Evolutionary conservation across 2,113 vertebrate species (phyloP).

Genomic region (Hypanus sabinus): DNA sequence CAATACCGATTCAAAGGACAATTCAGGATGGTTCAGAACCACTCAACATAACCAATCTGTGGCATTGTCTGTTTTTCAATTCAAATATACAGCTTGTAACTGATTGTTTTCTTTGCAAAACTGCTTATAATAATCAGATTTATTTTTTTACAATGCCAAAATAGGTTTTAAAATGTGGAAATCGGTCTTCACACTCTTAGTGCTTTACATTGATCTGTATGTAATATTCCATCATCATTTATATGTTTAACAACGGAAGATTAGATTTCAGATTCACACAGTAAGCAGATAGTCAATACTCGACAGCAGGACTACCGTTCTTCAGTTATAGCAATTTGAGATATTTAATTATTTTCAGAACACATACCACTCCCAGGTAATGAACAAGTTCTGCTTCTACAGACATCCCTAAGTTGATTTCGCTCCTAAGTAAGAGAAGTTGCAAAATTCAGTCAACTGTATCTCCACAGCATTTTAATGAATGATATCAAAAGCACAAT

Average conservation of each 20-base stretch:
- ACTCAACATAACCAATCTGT: background rate
- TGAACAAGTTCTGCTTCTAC: too few species aligned
- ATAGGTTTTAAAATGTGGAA: slow-evolving; percentile 19
- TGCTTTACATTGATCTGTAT: slow-evolving; percentile 5
- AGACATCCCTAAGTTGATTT: too few species aligned
- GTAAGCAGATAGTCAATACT: background rate
- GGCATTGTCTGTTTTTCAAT: background rate
- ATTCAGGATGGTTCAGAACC: background rate
- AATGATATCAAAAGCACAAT: too few species aligned
- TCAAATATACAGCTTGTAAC: background rate
- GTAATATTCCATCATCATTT: background rate
- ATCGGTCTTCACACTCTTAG: background rate
- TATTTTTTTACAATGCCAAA: background rate
- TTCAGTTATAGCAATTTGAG: background rate
- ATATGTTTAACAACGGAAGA: background rate
- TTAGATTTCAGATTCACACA: background rate
- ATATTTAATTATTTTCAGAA: slow-evolving; percentile 15
- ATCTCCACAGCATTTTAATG: too few species aligned
- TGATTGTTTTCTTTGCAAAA: background rate
- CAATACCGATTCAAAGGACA: slow-evolving; percentile 24
- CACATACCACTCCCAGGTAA: too few species aligned
- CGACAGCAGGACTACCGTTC: background rate
- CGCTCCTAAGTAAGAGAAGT: too few species aligned
- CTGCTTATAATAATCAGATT: background rate
- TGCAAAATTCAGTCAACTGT: too few species aligned